A percentile compares a stretch with the other conserved stretches of the same genome.
Conservation (phyloP, 2,113 vertebrate species). For the Shinisaurus crocodilurus region DNA sequence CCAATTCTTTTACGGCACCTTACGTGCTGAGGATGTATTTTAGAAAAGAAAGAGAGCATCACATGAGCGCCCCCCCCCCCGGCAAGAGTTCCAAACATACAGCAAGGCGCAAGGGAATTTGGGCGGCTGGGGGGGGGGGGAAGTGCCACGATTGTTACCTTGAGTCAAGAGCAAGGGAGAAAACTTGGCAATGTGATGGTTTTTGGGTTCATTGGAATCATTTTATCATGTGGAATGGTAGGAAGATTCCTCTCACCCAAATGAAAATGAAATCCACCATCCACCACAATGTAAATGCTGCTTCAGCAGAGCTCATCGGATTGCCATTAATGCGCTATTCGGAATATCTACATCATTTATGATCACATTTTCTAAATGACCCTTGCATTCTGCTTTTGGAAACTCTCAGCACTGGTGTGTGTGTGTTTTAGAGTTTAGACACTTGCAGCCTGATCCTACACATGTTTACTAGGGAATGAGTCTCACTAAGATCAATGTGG, state of each 20-base stretch:
- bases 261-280: slow-evolving; percentile 11
- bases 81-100: neutral
- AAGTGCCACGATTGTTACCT: neutral
- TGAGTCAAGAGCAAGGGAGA: neutral
- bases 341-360: slow-evolving; percentile 6
- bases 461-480: neutral
- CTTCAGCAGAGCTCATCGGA: neutral
- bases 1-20: neutral
- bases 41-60: neutral
- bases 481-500: neutral
- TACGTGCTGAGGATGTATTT: neutral
- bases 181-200: neutral
- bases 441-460: neutral
- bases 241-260: neutral
- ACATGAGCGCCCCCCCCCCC: neutral
- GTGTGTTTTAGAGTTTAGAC: neutral
- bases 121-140: neutral
- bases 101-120: neutral
- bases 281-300: neutral
- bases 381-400: neutral
- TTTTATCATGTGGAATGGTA: neutral
- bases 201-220: neutral
- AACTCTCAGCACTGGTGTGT: neutral
- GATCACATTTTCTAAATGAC: slow-evolving; percentile 2
- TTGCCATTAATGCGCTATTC: neutral